Percentiles rank a stretch among this genome's conserved stretches.
These are phyloP conservation scores for Daptonema setosum DNA, from an alignment of 2,888 invertebrate genomes.

Conservation along the genomic window DNA sequence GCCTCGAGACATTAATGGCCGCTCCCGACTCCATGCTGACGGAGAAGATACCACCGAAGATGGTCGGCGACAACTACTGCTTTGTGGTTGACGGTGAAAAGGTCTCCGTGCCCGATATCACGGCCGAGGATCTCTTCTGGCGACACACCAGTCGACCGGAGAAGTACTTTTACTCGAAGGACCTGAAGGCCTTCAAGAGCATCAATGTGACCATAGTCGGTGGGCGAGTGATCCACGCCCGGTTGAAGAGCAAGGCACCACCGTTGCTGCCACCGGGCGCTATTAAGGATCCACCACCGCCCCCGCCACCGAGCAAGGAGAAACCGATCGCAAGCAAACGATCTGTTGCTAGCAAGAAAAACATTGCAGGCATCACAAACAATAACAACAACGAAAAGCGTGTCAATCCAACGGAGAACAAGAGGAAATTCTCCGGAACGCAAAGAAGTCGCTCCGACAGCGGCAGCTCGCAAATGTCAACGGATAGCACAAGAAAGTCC, in stretches of 20 bases:
- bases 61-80: constrained; percentile 26
- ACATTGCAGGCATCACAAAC: not conserved
- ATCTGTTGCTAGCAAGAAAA: not conserved
- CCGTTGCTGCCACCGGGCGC: too few species aligned
- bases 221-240: constrained; percentile 12
- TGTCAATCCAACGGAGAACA: too few species aligned
- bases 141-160: constrained; percentile 25
- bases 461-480: not conserved
- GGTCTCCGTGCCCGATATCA: constrained; percentile 23
- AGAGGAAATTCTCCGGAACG: too few species aligned
- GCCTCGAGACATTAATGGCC: constrained; percentile 24
- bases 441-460: not conserved
- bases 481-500: not conserved
- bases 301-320: not conserved
- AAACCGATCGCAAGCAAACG: not conserved
- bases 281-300: not conserved
- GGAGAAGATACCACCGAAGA: constrained; percentile 19
- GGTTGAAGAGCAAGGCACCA: not conserved
- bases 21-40: constrained; percentile 22
- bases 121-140: constrained; percentile 25
- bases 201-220: constrained; percentile 23
- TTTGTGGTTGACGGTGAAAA: constrained; percentile 25
- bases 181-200: constrained; percentile 22
- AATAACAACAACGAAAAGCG: not conserved
- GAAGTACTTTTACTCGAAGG: constrained; percentile 23